Conservation (phyloP, 2,113 vertebrate genomes). For the Collichthys lucidus region DNA sequence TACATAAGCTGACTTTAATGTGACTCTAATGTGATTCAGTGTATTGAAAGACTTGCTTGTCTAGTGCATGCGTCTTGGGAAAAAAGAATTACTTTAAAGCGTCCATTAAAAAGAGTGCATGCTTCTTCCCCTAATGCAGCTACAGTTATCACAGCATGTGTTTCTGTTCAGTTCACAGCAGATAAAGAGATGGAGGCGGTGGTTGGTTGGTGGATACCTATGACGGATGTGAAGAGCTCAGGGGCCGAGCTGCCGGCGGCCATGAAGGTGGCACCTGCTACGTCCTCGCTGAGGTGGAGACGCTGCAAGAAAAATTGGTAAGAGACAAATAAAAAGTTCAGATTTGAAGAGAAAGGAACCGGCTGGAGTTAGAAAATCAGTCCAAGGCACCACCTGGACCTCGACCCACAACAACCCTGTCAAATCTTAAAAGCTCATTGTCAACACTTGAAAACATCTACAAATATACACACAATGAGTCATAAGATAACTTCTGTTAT, state of each 20-base stretch:
- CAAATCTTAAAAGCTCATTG: too few species aligned
- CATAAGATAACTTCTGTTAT: too few species aligned
- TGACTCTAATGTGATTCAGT: slow-evolving; percentile 15
- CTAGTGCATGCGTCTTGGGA: neutral
- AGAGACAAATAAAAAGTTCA: neutral
- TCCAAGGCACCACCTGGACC: too few species aligned
- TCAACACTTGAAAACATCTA: too few species aligned
- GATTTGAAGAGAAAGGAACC: neutral
- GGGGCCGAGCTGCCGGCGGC: slow-evolving; percentile 96
- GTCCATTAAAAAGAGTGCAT: slow-evolving; percentile 9
- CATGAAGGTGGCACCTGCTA: slow-evolving; percentile 88
- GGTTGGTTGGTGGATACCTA: slow-evolving; percentile 83
- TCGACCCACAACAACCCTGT: too few species aligned
- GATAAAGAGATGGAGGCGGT: slow-evolving; percentile 79
- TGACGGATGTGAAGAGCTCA: slow-evolving; percentile 94
- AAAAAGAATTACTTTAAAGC: slow-evolving; percentile 13
- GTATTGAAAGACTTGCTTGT: slow-evolving; percentile 25
- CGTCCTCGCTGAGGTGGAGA: slow-evolving; percentile 93
- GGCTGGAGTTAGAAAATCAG: neutral
- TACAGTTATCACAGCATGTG: slow-evolving; percentile 69
- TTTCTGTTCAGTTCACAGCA: slow-evolving; percentile 74
- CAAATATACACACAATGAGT: too few species aligned
- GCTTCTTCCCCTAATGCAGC: slow-evolving; percentile 62
- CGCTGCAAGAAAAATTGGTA: slow-evolving; percentile 80
- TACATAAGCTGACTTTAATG: slow-evolving; percentile 33